Base-by-base conservation (phyloP, 2,888 invertebrate species). In the Callyntrura guangdongensis region DNA sequence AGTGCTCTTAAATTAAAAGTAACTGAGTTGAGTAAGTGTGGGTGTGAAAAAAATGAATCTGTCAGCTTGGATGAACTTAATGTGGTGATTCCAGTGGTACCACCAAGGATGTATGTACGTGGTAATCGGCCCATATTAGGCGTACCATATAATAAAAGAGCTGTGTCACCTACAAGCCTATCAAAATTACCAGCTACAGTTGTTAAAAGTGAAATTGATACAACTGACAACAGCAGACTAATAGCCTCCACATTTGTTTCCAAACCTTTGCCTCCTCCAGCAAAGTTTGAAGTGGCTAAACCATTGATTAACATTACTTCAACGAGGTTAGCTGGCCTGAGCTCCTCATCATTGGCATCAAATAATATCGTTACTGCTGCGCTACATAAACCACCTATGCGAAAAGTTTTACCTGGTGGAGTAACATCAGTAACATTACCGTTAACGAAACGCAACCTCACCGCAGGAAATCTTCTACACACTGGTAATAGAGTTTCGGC, bases 71-170 rank as follows among this genome's bases (percentile, higher is more conserved):
- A 61, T 14, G 59, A 22, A 1, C 45, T 90, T 47, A 64, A 86
- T 79, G 77, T 86, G 4, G 74, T 56, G 8, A 82, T 90, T 22
- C 86, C 90, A 11, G 64, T 27, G 1, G 86, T 86, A 5, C 82
- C 86, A 14, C 86, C 86, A n/a, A 20, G 86, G 64, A 61, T 86
- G 83, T 90, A 86, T 25, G 67, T 86, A 0, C 59, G 86, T 1
- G 90, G 90, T 3, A 74, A 14, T n/a, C 81, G 47, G 12, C 64
- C 86, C 0, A 72, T 86, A 8, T 17, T 82, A 17, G 85, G 59
- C 9, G 72, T 85, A 4, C 90, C 85, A 0, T 90, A 86, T 36
- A 81, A 86, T 45, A 59, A n/a, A 45, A 22, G 22, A 36, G 8
- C 47, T 25, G 0, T 45, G 64, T 45, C 82, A 11, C 82, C 82